Evolutionary conservation across 2,113 vertebrate genomes (phyloP).

Genomic region (Sula dactylatra): DNA sequence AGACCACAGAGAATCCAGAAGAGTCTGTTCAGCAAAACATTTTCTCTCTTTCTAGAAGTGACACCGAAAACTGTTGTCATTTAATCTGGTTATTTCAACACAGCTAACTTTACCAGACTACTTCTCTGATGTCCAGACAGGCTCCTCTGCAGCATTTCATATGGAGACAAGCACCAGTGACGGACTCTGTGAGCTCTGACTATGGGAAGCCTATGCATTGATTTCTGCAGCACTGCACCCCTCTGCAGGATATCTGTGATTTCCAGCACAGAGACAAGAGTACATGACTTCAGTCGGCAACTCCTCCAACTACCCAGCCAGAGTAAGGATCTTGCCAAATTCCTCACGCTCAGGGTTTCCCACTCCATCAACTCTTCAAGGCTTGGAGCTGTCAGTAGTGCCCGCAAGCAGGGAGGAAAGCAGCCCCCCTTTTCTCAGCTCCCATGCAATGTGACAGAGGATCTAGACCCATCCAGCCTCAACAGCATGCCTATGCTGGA

Average conservation of each 20-base stretch:
- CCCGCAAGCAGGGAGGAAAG: background rate
- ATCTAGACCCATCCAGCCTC: background rate
- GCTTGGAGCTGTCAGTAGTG: background rate
- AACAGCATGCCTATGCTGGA: background rate
- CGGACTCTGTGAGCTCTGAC: accelerated
- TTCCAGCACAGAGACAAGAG: background rate
- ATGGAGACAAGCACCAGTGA: background rate
- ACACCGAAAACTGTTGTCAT: background rate
- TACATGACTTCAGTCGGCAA: background rate
- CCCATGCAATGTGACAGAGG: background rate
- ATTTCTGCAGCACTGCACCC: background rate
- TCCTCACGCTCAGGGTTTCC: background rate
- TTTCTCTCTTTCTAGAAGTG: background rate
- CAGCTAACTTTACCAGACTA: background rate
- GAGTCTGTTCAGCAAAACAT: background rate
- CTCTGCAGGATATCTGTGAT: background rate
- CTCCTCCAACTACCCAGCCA: background rate
- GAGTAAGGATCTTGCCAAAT: background rate
- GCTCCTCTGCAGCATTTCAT: background rate
- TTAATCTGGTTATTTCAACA: background rate
- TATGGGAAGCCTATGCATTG: accelerated
- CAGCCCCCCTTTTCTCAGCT: background rate
- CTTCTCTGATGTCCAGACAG: background rate
- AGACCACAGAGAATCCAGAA: background rate
- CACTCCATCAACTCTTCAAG: background rate